Conservation (phyloP, 2,888 invertebrate species). For the Troilus luridus region DNA sequence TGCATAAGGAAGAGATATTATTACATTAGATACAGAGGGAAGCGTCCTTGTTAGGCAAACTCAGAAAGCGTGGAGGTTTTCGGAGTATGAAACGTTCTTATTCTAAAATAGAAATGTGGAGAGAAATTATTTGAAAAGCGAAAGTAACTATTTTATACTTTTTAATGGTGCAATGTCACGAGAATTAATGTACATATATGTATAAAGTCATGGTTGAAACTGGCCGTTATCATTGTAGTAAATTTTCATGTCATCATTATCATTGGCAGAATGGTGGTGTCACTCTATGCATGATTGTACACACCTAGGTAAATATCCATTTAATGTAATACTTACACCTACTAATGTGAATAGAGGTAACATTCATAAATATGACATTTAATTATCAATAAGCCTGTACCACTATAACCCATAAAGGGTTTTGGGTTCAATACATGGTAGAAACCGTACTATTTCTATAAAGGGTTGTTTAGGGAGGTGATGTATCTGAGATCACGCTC, state of each 20-base stretch:
- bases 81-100: background rate
- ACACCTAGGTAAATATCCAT: no score
- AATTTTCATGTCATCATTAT: background rate
- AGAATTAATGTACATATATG: background rate
- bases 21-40: background rate
- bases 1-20: background rate
- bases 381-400: no score
- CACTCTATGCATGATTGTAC: background rate
- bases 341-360: no score
- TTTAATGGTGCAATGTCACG: background rate
- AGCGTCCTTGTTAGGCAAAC: background rate
- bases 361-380: no score
- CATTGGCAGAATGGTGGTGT: background rate
- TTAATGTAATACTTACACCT: no score
- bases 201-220: slow-evolving; percentile 21
- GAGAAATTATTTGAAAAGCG: background rate
- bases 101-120: background rate
- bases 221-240: background rate
- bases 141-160: background rate
- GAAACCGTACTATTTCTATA: no score
- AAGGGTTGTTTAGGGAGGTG: no score
- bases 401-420: no score
- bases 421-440: no score
- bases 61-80: slow-evolving; percentile 5
- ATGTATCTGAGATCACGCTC: no score